Evolutionary conservation across 1,140 invertebrate genomes (phyloP).

Genomic region (Venturia canescens): DNA sequence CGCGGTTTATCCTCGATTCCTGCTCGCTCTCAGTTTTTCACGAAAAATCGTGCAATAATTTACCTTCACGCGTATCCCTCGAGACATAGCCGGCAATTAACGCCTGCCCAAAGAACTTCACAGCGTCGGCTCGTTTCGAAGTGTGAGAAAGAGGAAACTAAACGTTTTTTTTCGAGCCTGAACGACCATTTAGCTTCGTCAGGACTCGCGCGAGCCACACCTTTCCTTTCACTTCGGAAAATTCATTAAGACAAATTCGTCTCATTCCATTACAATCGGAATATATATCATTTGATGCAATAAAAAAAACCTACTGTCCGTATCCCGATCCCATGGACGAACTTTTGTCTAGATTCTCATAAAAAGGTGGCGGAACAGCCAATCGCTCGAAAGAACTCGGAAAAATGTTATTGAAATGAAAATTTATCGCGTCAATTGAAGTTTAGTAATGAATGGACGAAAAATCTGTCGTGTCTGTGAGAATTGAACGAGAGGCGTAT

Average conservation of each 20-base stretch:
- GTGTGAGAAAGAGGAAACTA: conserved; percentile 42
- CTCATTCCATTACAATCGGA: conserved; percentile 15
- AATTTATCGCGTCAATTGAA: too few relatives aligned
- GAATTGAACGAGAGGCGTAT: too few relatives aligned
- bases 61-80: conserved; percentile 20
- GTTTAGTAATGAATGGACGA: not conserved
- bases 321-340: too few relatives aligned
- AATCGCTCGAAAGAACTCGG: too few relatives aligned
- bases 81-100: conserved; percentile 35
- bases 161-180: conserved; percentile 32
- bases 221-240: not conserved
- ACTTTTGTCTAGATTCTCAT: too few relatives aligned
- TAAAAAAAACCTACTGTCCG: not conserved
- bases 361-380: too few relatives aligned
- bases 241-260: conserved; percentile 12
- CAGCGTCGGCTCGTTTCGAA: conserved; percentile 16
- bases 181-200: not conserved
- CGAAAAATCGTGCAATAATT: conserved; percentile 42
- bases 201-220: conserved; percentile 31
- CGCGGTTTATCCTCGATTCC: conserved; percentile 19
- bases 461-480: not conserved
- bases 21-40: conserved; percentile 27
- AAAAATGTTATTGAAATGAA: too few relatives aligned
- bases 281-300: not conserved
- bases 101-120: conserved; percentile 3